These are phyloP conservation scores for Cephonodes hylas DNA, from an alignment of 2,888 invertebrate species.

Conservation along the genomic window DNA sequence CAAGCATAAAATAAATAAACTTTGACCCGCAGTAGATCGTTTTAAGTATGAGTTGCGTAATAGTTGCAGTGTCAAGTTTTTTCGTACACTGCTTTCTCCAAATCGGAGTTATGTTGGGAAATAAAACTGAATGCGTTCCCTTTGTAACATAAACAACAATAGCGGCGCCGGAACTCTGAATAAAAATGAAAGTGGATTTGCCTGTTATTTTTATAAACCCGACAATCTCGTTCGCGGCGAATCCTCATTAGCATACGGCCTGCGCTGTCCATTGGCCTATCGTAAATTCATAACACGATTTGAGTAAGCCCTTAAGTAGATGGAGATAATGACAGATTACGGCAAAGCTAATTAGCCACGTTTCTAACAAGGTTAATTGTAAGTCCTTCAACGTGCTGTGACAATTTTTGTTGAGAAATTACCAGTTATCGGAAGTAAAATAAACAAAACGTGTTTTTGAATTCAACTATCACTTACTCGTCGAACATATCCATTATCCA, in stretches of 20 bases:
- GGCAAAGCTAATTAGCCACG: conserved; percentile 1
- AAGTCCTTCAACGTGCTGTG: background rate
- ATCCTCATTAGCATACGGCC: conserved; percentile 57
- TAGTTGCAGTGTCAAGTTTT: conserved; percentile 24
- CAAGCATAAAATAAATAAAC: background rate
- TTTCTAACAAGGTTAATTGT: background rate
- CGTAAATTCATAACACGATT: conserved; percentile 45
- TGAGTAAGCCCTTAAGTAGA: conserved; percentile 25
- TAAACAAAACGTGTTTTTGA: background rate
- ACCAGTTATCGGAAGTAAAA: background rate
- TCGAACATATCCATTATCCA: background rate
- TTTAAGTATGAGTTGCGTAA: background rate
- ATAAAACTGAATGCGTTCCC: conserved; percentile 58
- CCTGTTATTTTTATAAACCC: conserved; percentile 74
- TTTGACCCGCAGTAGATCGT: background rate
- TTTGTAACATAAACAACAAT: conserved; percentile 64
- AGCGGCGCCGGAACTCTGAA: conserved; percentile 64
- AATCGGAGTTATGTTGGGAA: conserved; percentile 45
- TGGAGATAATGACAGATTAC: background rate
- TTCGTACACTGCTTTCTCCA: conserved; percentile 45
- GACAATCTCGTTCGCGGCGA: conserved; percentile 66
- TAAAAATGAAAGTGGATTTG: conserved; percentile 79
- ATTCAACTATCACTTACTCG: background rate
- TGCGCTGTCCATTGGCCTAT: conserved; percentile 19
- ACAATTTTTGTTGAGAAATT: background rate